These are phyloP conservation scores for Microdon myrmicae DNA, from an alignment of 2,888 invertebrate genomes.

Conservation along the genomic window DNA sequence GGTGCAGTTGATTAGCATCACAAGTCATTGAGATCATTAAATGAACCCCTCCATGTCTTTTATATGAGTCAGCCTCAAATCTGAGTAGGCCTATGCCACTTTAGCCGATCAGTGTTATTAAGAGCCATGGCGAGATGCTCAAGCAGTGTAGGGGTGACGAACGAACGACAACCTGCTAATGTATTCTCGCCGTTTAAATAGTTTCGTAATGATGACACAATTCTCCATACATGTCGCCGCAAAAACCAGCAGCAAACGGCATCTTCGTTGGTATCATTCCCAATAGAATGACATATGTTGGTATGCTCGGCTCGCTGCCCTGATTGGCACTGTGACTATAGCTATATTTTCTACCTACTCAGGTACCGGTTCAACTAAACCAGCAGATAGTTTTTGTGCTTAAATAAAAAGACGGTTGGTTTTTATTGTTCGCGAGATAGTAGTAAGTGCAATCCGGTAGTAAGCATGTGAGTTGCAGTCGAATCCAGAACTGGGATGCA, in stretches of 20 bases:
- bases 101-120: too few species aligned
- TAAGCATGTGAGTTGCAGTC: too few species aligned
- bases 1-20: too few species aligned
- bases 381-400: slow-evolving; percentile 13
- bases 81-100: too few species aligned
- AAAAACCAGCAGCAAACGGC: slow-evolving; percentile 2
- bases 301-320: neutral
- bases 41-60: too few species aligned
- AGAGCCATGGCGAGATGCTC: too few species aligned
- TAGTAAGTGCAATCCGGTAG: slow-evolving; percentile 40
- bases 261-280: slow-evolving; percentile 15
- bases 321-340: neutral
- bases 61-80: too few species aligned
- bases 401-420: slow-evolving; percentile 33
- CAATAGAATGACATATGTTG: slow-evolving; percentile 22
- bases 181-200: slow-evolving; percentile 24
- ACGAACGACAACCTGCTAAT: slow-evolving; percentile 21
- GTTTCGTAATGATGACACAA: slow-evolving; percentile 50
- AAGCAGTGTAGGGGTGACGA: slow-evolving; percentile 14
- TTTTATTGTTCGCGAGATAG: slow-evolving; percentile 13
- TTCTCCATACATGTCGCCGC: slow-evolving; percentile 1
- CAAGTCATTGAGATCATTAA: too few species aligned
- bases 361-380: slow-evolving; percentile 17
- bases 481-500: too few species aligned
- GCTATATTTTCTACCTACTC: slow-evolving; percentile 9